phyloP scores from a whole-genome alignment of 2,797 vertebrate genomes.

The Gymnopithys bicolor region DNA sequence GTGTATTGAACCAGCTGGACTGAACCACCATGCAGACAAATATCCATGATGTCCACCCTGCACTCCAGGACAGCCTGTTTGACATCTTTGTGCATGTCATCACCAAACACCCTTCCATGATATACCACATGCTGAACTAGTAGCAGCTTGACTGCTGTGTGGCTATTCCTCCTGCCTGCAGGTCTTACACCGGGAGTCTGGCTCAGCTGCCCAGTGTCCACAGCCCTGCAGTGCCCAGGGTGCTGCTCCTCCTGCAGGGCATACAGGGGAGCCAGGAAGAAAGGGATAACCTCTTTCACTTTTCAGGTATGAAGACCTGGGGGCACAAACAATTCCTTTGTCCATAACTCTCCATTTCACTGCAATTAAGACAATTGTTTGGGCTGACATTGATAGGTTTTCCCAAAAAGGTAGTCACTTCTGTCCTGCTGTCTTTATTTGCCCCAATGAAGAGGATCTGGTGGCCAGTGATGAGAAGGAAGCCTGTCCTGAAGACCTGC shows the following conservation, averaged over 20 bases:
- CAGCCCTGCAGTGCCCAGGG: background rate
- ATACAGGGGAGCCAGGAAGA: background rate
- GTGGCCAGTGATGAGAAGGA: background rate
- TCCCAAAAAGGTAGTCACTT: background rate
- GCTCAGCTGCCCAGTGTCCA: background rate
- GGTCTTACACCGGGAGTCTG: background rate
- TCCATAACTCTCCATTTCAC: background rate
- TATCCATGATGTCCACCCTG: background rate
- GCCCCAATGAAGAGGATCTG: fast-evolving
- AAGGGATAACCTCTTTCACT: background rate
- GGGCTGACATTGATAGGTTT: background rate
- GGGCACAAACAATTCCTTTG: background rate
- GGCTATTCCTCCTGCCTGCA: background rate
- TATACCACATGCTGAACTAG: fast-evolving
- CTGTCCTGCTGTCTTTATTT: background rate
- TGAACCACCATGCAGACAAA: background rate
- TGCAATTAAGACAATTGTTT: background rate
- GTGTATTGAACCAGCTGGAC: background rate
- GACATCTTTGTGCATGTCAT: background rate
- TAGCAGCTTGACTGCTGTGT: background rate
- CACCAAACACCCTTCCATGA: background rate
- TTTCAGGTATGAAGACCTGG: background rate
- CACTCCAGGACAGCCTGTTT: background rate
- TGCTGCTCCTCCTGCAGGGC: background rate
- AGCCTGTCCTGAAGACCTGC: background rate